Percentiles rank a stretch among this genome's conserved stretches.
Conservation (phyloP, 1,140 invertebrate genomes). For the Yoshiicerus persimilis region DNA sequence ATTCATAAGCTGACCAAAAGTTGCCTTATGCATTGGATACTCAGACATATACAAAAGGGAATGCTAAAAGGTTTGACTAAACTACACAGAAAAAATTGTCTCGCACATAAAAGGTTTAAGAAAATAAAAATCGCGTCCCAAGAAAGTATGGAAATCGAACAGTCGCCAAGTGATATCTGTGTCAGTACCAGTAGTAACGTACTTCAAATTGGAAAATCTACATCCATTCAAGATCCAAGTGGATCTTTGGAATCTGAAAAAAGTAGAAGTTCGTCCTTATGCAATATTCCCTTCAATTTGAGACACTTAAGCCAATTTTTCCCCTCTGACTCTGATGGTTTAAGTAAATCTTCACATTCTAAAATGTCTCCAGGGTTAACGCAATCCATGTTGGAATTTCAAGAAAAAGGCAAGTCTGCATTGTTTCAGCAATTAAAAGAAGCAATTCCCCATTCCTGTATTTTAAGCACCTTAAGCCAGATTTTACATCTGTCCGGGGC, state of each 20-base stretch:
- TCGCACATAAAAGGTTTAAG: background rate
- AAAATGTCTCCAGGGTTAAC: too few relatives aligned
- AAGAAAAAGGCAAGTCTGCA: background rate
- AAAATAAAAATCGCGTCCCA: background rate
- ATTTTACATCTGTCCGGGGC: constrained; percentile 6
- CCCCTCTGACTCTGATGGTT: background rate
- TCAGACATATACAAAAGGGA: background rate
- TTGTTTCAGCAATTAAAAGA: background rate
- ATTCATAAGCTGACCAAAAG: constrained; percentile 14
- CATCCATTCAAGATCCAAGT: background rate
- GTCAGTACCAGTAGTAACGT: background rate
- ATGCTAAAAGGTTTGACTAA: background rate
- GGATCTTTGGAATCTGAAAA: background rate
- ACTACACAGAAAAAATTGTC: background rate
- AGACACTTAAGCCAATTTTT: background rate
- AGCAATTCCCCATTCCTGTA: background rate
- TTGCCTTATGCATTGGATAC: background rate
- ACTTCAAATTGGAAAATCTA: background rate
- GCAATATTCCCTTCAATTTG: background rate
- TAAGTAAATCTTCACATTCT: background rate
- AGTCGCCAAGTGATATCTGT: background rate
- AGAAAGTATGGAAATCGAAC: background rate
- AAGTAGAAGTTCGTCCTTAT: background rate
- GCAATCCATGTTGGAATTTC: background rate
- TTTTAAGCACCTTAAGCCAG: constrained; percentile 26